Evolutionary conservation across 2,888 invertebrate genomes (phyloP), one percentile per base, ranked within the genome.

Genomic region (Ectropis crepuscularia): DNA sequence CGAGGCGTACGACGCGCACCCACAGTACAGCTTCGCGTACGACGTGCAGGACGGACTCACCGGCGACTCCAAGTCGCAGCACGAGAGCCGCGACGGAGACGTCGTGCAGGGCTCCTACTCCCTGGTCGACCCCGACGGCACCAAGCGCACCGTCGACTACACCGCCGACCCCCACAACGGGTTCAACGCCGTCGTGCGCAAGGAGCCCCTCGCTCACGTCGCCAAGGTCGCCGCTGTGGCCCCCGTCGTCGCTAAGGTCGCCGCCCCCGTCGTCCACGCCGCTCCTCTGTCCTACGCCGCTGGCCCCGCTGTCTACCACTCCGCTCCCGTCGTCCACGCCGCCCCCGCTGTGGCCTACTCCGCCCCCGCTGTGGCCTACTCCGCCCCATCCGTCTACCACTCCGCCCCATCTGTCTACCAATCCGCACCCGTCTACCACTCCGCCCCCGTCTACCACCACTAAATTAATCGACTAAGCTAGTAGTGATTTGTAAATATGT

Each of bases 171-270:
- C 83, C 37, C 80, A 89, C 74, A 88, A 92, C 64, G 93, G 93
- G 49, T 93, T 93, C 83, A 93, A 93, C 77, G 93, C 93, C 46
- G 90, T 93, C 42, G 93, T 93, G 5, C 87, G 81, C 77, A 87
- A 78, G 69, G 90, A 90, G 67, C 85, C 90, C 48, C 75, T 90
- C 75, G 78, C 69, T 10, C 81, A 74, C 79, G 81, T 81, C 55
- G 82, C 86, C 67, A 85, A 82, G 70, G 75, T 81, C 7, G 79
- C 78, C 53, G 75, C 51, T 28, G 16, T 28, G 16, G 16, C 76
- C 36, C 71, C 70, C 48, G 70, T 92, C 38, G 79, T 28, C 16
- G 82, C 86, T 67, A 85, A 82, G 70, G 75, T 81, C 7, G 79
- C 78, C 53, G 75, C 76, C 36, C 71, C 70, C 46, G 70, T 92